Base-by-base conservation (phyloP, 37 sponge, comb jelly and placozoan genomes). In the Ianthella basta region DNA sequence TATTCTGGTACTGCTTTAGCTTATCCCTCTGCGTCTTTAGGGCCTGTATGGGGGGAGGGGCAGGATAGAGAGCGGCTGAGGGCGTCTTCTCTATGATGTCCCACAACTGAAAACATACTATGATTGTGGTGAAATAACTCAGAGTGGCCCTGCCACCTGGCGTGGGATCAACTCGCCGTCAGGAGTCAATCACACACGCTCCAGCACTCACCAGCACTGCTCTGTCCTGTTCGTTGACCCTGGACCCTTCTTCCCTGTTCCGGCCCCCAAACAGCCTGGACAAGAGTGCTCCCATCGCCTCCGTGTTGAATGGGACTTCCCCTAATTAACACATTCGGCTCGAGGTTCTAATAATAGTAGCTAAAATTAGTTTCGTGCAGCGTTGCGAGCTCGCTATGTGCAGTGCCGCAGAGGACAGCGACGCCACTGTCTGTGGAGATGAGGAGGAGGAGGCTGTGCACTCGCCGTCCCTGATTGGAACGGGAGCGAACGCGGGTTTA, bases 1-100 rank as follows among this genome's bases (percentile, higher is more conserved):
- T 94, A 86, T 94, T 98, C 88, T 98, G 99, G 55, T 96, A 96
- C 84, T 80, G 79, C 36, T 96, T 85, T 64, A 98, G 82, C 41
- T 93, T 92, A 83, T 98, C 97, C 82, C 99, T 86, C 54, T 92
- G 95, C 6, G 86, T 63, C 80, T 98, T 98, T 33, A 98, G 88
- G 20, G 86, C 84, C 95, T 95, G 69, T 4, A 81, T 34, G 37
- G 25, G 82, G 2, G 50, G 29, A 34, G 30, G 88, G 41, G 4
- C 12, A 21, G 56, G 41, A 24, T 21, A 36, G n/a, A n/a, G n/a
- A n/a, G 50, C 50, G 50, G 8, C 50, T 44, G 50, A 44, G 50
- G 50, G 6, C 50, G 8, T 3, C 50, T n/a, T n/a, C n/a, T n/a
- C n/a, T n/a, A n/a, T n/a, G n/a, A n/a, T 44, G 50, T 44, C 6